Percentiles rank a stretch among this genome's conserved stretches.
Evolutionary conservation across 2,888 invertebrate genomes (phyloP).

Genomic region (Odontocerum albicorne): DNA sequence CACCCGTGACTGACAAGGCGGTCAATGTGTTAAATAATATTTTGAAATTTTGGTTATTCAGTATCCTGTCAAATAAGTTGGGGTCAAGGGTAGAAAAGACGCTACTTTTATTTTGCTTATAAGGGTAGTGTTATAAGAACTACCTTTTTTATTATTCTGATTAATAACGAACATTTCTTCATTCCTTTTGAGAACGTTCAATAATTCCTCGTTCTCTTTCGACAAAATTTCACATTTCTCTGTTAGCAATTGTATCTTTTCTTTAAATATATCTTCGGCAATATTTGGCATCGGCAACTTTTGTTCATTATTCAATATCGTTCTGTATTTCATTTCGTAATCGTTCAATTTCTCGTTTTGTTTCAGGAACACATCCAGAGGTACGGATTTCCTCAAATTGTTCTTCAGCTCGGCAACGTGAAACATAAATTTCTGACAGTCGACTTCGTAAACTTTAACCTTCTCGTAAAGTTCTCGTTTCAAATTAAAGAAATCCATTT

Average conservation of each 20-base stretch:
- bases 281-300: conserved; percentile 33
- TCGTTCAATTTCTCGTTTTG: conserved; percentile 57
- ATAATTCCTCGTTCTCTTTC: conserved; percentile 52
- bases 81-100: too few species aligned
- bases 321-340: conserved; percentile 55
- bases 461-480: conserved; percentile 52
- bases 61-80: too few species aligned
- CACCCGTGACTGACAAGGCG: too few species aligned
- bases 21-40: too few species aligned
- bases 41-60: too few species aligned
- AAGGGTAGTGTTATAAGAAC: too few species aligned
- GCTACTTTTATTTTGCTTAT: too few species aligned
- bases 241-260: conserved; percentile 39
- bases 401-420: conserved; percentile 49
- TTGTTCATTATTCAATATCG: conserved; percentile 42
- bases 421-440: conserved; percentile 50
- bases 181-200: conserved; percentile 51
- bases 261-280: conserved; percentile 40
- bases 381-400: conserved; percentile 53
- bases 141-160: too few species aligned
- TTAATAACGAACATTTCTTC: too few species aligned
- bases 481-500: conserved; percentile 52
- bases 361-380: conserved; percentile 54
- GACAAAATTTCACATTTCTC: conserved; percentile 39
- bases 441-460: conserved; percentile 48